Evolutionary conservation across 2,888 invertebrate genomes (phyloP).

Genomic region (Drosophila planitibia): DNA sequence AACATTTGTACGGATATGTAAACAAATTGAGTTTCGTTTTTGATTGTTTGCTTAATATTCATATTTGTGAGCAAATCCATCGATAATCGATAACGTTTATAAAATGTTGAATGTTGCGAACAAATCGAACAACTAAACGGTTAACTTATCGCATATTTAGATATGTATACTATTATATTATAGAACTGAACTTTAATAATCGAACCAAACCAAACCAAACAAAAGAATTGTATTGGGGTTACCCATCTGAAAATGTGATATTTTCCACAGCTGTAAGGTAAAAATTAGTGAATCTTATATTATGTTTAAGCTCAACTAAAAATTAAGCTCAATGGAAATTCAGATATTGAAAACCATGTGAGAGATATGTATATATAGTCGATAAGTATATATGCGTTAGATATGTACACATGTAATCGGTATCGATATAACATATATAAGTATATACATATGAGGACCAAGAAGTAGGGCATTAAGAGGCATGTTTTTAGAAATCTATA

Average conservation of each 20-base stretch:
- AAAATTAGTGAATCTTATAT: slow-evolving; percentile 1
- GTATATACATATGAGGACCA: neutral
- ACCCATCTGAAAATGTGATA: slow-evolving; percentile 49
- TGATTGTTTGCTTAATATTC: slow-evolving; percentile 10
- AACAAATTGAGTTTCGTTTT: slow-evolving; percentile 26
- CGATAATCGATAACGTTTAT: slow-evolving; percentile 22
- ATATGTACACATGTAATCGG: neutral
- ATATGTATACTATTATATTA: slow-evolving; percentile 9
- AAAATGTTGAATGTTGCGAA: slow-evolving; percentile 10
- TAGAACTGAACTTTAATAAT: neutral
- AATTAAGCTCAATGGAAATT: neutral
- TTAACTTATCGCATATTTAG: slow-evolving; percentile 7
- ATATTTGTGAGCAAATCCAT: slow-evolving; percentile 16
- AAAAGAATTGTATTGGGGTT: neutral
- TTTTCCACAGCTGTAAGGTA: slow-evolving; percentile 50
- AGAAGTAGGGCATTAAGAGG: neutral
- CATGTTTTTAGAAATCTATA: neutral
- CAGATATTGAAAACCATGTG: neutral
- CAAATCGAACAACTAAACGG: slow-evolving; percentile 6
- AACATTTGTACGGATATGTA: slow-evolving; percentile 23
- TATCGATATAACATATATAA: neutral
- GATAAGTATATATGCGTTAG: neutral
- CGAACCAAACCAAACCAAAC: neutral
- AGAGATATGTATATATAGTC: neutral
- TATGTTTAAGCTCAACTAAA: neutral